Conservation (phyloP, 1,140 invertebrate species). For the Microplitis mediator region DNA sequence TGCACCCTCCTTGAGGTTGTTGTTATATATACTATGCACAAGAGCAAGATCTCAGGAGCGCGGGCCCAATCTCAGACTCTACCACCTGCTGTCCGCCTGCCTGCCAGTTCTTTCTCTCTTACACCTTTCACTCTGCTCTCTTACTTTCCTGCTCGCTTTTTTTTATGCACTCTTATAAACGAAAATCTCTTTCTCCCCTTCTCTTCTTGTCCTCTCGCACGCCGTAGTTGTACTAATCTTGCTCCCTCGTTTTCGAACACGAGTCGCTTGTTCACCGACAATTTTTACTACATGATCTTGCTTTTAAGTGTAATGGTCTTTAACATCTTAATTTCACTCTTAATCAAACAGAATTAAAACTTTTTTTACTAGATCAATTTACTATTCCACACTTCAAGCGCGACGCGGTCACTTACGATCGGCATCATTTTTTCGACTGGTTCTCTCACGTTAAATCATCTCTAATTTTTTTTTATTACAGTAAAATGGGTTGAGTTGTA, state of each 20-base stretch:
- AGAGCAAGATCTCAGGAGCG: no score
- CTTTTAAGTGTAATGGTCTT: neutral
- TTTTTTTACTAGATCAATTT: no score
- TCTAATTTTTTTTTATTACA: no score
- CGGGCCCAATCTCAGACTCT: neutral
- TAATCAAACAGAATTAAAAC: neutral
- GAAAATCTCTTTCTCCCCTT: neutral
- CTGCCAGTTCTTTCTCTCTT: neutral
- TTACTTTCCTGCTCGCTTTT: neutral
- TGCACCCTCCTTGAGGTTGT: neutral
- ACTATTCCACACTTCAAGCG: no score
- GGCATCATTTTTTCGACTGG: no score
- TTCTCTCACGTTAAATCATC: no score
- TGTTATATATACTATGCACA: no score
- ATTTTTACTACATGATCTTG: neutral
- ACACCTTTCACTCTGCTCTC: neutral
- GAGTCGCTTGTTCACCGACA: conserved; percentile 3
- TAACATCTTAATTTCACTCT: neutral
- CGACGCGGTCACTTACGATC: no score
- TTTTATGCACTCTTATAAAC: neutral
- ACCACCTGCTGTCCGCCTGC: conserved; percentile 18
- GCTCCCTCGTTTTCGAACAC: neutral
- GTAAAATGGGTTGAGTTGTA: no score
- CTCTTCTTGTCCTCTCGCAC: neutral
- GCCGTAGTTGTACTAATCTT: neutral